Conservation (phyloP, 2,113 vertebrate species). For the Cranoglanis bouderius region DNA sequence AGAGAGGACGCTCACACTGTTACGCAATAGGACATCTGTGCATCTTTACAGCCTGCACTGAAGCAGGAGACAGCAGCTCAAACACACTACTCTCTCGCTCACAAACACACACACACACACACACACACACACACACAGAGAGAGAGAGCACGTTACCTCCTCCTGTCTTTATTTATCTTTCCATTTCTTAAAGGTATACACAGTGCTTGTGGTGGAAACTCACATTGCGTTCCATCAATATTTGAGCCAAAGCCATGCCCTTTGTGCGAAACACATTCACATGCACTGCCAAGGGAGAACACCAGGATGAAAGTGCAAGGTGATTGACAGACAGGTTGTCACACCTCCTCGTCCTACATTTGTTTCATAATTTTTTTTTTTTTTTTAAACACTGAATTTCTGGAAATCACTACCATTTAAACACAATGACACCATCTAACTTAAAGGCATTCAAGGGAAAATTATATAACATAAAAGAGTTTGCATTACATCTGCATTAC, state of each 20-base stretch:
- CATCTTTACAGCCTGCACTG: constrained; percentile 66
- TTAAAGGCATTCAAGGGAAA: neutral
- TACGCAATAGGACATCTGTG: constrained; percentile 76
- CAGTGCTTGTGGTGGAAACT: neutral
- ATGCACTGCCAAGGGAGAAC: neutral
- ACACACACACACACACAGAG: neutral
- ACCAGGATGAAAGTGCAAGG: neutral
- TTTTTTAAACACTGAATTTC: too few species aligned
- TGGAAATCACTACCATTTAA: too few species aligned
- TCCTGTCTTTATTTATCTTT: neutral
- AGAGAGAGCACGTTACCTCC: too few species aligned
- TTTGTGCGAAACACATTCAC: neutral
- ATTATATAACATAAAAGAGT: neutral
- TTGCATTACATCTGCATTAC: neutral
- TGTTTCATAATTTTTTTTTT: too few species aligned
- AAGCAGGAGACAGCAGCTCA: constrained; percentile 70
- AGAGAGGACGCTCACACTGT: constrained; percentile 59
- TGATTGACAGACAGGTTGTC: neutral
- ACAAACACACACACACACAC: neutral
- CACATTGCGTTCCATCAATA: neutral
- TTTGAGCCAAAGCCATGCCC: neutral
- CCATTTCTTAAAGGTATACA: neutral
- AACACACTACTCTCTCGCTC: neutral
- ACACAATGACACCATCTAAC: neutral
- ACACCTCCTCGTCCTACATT: neutral